These are phyloP conservation scores for Drosophila nigrodunni DNA, from an alignment of 1,140 invertebrate species.

Conservation along the genomic window DNA sequence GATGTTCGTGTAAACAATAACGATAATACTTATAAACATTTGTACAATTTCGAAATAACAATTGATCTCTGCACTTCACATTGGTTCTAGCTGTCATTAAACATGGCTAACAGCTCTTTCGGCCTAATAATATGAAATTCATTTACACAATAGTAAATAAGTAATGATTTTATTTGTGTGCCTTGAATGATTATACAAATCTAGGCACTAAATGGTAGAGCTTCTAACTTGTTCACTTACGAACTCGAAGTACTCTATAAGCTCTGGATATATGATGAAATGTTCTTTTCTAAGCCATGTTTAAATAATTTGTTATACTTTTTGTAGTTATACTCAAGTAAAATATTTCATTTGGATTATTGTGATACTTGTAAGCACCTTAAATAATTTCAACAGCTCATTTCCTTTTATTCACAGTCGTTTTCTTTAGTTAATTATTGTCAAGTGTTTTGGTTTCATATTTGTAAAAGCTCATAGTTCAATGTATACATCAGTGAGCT, in stretches of 20 bases:
- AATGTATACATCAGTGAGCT: neutral
- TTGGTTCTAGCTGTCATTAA: constrained; percentile 16
- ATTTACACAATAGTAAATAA: constrained; percentile 1
- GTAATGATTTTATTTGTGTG: constrained; percentile 10
- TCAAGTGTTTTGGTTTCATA: neutral
- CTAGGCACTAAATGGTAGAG: constrained; percentile 10
- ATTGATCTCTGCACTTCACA: constrained; percentile 22
- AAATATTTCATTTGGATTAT: too few relatives aligned
- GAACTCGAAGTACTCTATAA: neutral
- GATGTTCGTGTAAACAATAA: constrained; percentile 71
- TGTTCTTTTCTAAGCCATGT: too few relatives aligned
- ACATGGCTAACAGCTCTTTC: neutral
- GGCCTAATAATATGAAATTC: neutral
- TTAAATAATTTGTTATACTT: too few relatives aligned
- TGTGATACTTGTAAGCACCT: too few relatives aligned
- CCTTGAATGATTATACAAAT: constrained; percentile 7
- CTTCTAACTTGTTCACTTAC: too few relatives aligned
- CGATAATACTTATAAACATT: constrained; percentile 66
- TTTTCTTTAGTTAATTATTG: neutral
- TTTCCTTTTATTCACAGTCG: neutral
- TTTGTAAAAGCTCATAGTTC: neutral
- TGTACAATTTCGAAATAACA: constrained; percentile 35
- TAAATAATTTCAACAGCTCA: too few relatives aligned
- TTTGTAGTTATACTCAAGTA: too few relatives aligned
- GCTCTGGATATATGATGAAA: too few relatives aligned